Evolutionary conservation across 2,888 invertebrate species (phyloP), one percentile per base, ranked within the genome.

Genomic region (Xanthorhoe designata): DNA sequence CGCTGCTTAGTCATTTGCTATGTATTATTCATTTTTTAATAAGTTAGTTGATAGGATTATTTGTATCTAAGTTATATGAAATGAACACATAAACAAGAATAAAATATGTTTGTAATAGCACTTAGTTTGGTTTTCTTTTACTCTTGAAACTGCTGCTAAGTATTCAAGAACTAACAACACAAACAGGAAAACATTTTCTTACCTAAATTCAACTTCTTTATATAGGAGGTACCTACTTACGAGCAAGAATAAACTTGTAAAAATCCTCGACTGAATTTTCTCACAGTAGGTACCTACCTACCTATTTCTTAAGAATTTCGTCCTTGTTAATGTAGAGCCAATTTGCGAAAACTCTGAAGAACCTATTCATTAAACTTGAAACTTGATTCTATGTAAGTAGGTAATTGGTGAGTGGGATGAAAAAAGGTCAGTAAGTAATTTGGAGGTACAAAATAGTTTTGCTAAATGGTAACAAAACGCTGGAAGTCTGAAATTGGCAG

Each of bases 1-100:
- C 69, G 92, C 93, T 61, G 81, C 84, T 59, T 88, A 70, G 80
- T 63, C 1, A 59, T 64, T 38, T 50, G 38, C 10, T 38, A 38
- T 10, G 10, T 38, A 13, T n/a, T 38, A 38, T 53, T 45, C 18
- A 38, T 51, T 50, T n/a, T 6, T 47, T 47, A 17, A 54, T 10
- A 1, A 4, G 3, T 13, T 42, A 42, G 10, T 42, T 42, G 13
- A 2, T 38, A 42, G 38, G 5, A 18, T 17, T 59, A 50, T 42
- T 50, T 47, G 15, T 42, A 54, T 6, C 18, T 38, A 51, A n/a
- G 51, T 42, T 42, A 42, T 32, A 24, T 24, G n/a, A n/a, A n/a
- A 35, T 5, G 13, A 24, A n/a, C 55, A 29, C 51, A 7, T 57
- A 51, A 54, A 59, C 17, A 57, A 50, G 62, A 50, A 62, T 62